A percentile compares a stretch with the other conserved stretches of the same genome.
phyloP scores from a whole-genome alignment of 2,113 vertebrate species.

The Galemys pyrenaicus region DNA sequence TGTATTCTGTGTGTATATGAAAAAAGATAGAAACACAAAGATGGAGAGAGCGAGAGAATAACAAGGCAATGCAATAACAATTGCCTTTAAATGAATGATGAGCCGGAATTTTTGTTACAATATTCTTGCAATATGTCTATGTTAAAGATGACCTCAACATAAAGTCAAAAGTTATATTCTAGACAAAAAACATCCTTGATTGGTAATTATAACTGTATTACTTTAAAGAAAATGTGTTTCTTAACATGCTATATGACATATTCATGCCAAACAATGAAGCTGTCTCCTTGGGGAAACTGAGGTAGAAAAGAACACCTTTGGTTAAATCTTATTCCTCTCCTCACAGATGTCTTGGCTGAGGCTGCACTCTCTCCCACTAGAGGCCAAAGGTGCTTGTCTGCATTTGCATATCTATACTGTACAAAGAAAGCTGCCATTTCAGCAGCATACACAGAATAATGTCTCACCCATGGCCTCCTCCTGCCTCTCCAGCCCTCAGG shows the following conservation, averaged over 20 bases:
- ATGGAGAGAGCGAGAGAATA: neutral
- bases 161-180: neutral
- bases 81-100: neutral
- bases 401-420: conserved; percentile 51
- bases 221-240: neutral
- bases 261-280: conserved; percentile 18
- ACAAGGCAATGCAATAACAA: neutral
- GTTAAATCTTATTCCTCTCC: neutral
- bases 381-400: conserved; percentile 62
- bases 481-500: neutral
- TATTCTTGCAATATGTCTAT: neutral
- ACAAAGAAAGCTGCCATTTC: conserved; percentile 66
- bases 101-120: neutral
- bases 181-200: neutral
- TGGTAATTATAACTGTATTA: neutral
- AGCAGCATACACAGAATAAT: conserved; percentile 12
- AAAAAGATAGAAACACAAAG: neutral
- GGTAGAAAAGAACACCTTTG: neutral
- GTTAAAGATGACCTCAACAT: conserved; percentile 25
- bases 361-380: conserved; percentile 51
- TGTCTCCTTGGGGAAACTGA: neutral
- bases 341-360: neutral
- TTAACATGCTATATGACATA: neutral
- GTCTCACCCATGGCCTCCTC: neutral
- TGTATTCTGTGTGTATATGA: accelerated